Evolutionary conservation across 2,888 invertebrate genomes (phyloP).

Genomic region (Cryptus viduatorius): DNA sequence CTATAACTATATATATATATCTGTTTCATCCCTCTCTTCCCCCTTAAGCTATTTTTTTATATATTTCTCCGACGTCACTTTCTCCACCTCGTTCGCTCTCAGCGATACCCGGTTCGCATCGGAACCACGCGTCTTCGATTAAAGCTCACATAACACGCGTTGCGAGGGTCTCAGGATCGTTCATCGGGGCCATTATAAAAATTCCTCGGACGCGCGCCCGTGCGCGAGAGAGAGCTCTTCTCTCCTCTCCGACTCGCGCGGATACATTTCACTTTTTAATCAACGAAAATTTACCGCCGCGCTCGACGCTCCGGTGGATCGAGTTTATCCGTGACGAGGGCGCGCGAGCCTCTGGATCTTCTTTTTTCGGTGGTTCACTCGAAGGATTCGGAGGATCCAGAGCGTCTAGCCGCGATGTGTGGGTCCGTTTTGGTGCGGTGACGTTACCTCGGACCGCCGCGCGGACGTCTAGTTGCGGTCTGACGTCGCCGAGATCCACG

Average conservation of each 20-base stretch:
- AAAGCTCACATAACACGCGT: conserved; percentile 51
- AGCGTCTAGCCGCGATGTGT: conserved; percentile 39
- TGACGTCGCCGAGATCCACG: conserved; percentile 72
- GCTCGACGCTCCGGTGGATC: conserved; percentile 41
- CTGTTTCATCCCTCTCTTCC: not conserved
- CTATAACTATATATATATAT: not conserved
- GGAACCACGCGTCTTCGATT: conserved; percentile 61
- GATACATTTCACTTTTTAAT: conserved; percentile 71
- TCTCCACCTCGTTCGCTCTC: conserved; percentile 31
- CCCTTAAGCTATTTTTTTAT: not conserved
- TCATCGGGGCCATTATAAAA: conserved; percentile 71
- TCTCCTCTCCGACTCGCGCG: conserved; percentile 20
- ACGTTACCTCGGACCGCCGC: conserved; percentile 69
- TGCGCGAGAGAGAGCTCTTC: conserved; percentile 21
- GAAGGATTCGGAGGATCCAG: conserved; percentile 29
- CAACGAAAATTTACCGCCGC: conserved; percentile 70
- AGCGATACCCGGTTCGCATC: conserved; percentile 3
- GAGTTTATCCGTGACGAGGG: conserved; percentile 49
- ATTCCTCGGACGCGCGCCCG: conserved; percentile 63
- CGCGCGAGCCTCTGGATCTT: conserved; percentile 7
- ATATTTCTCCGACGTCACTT: not conserved
- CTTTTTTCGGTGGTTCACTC: conserved; percentile 19
- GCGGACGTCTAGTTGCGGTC: conserved; percentile 67
- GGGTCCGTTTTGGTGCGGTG: conserved; percentile 50
- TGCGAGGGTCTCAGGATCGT: conserved; percentile 57